Evolutionary conservation across 2,888 invertebrate species (phyloP).

Genomic region (Mesoligia furuncula): DNA sequence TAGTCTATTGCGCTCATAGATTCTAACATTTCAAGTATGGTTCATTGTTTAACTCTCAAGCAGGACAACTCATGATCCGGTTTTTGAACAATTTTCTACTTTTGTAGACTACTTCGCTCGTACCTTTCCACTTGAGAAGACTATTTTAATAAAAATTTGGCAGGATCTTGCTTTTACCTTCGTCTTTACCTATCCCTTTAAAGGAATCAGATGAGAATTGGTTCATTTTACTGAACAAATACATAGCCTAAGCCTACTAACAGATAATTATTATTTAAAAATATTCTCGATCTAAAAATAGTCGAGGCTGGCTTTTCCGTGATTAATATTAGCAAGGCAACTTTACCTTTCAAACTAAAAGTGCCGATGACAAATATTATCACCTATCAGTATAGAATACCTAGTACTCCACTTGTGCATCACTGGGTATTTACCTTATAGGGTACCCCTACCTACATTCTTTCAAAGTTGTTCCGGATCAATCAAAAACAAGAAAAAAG

Average conservation of each 20-base stretch:
- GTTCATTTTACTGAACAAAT: neutral
- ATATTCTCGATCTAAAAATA: neutral
- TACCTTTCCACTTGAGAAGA: neutral
- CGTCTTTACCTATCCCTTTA: neutral
- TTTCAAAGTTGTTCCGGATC: neutral
- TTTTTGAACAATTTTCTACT: neutral
- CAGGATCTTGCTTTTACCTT: neutral
- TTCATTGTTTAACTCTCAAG: neutral
- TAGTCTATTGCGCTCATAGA: neutral
- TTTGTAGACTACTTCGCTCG: neutral
- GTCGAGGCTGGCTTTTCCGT: neutral
- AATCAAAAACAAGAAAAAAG: neutral
- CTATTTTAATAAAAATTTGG: neutral
- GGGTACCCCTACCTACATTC: neutral
- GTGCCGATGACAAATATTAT: constrained; percentile 1
- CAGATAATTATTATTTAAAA: neutral
- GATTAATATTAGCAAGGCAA: constrained; percentile 7
- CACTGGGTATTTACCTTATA: neutral
- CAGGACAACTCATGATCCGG: neutral
- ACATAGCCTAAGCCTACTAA: neutral
- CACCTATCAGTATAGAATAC: constrained; percentile 10
- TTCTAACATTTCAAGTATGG: neutral
- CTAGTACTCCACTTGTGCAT: neutral
- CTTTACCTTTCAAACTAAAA: neutral
- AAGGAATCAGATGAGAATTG: neutral